Conservation (phyloP, 2,113 vertebrate species). For the Muscicapa adusta region DNA sequence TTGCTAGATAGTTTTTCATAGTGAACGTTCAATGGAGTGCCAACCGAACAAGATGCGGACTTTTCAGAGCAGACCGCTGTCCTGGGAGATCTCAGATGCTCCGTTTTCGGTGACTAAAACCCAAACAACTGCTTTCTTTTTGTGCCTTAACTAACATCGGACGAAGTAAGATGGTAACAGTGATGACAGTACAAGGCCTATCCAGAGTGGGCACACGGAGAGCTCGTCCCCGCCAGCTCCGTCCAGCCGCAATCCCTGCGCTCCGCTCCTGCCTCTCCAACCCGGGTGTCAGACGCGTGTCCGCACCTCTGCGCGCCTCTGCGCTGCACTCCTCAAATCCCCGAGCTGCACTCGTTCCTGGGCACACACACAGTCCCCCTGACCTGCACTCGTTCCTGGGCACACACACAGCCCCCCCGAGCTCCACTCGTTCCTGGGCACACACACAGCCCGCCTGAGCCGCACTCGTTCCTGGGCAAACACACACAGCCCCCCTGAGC, state of each 20-base stretch:
- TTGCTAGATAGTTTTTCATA: not conserved
- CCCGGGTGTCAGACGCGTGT: fast-evolving
- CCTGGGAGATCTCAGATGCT: not conserved
- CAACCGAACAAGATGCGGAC: not conserved
- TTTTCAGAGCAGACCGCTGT: not conserved
- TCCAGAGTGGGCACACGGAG: fast-evolving
- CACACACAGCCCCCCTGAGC: too few species aligned
- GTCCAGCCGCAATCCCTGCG: not conserved
- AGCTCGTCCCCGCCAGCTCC: not conserved
- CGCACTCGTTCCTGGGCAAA: too few species aligned
- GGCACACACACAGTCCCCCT: fast-evolving
- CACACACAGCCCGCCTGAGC: too few species aligned
- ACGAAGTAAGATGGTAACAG: not conserved
- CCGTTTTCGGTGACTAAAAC: not conserved
- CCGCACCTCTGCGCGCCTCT: fast-evolving
- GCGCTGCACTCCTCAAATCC: fast-evolving
- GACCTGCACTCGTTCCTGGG: too few species aligned
- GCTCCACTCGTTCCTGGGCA: too few species aligned
- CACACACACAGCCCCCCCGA: fast-evolving
- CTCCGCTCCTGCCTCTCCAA: not conserved
- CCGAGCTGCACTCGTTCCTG: too few species aligned
- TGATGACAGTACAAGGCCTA: too few species aligned
- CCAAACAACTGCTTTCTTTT: not conserved
- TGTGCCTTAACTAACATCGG: not conserved
- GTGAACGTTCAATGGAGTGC: not conserved